Evolutionary conservation across 2,113 vertebrate genomes (phyloP).

Genomic region (Ceyx melanurus): DNA sequence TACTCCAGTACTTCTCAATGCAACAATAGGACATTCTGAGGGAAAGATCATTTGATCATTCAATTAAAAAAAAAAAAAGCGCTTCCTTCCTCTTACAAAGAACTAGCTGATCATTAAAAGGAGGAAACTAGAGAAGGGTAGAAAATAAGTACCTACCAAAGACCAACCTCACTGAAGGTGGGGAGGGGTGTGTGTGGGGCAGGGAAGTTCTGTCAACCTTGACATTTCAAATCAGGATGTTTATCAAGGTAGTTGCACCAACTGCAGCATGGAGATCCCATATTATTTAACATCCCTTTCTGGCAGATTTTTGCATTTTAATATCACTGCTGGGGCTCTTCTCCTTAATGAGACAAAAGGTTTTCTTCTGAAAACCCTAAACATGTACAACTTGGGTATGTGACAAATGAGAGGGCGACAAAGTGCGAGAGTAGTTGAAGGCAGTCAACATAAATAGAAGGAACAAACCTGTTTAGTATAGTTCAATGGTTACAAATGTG

Average conservation of each 20-base stretch:
- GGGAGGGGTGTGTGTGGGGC: neutral
- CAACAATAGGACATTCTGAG: neutral
- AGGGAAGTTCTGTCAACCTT: neutral
- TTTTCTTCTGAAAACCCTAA: neutral
- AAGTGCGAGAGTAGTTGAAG: neutral
- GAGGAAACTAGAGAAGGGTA: constrained; percentile 77
- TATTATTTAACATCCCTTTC: neutral
- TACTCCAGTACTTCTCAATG: neutral
- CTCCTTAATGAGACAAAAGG: neutral
- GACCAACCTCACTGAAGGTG: neutral
- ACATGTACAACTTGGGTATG: neutral
- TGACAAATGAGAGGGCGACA: neutral
- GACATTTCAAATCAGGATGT: neutral
- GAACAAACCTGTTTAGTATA: neutral
- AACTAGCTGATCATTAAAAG: constrained; percentile 65
- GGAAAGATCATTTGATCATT: neutral
- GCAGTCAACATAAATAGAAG: neutral
- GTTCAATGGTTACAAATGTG: neutral
- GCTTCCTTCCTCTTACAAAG: constrained; percentile 32
- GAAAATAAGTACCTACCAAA: constrained; percentile 74
- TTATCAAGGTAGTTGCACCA: neutral
- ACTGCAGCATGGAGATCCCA: neutral
- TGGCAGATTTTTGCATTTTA: neutral
- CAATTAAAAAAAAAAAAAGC: too few species aligned
- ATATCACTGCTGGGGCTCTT: neutral